Evolutionary conservation across 2,888 invertebrate species (phyloP), one percentile per base, ranked within the genome.

Genomic region (Pseudococcus jackbeardsleyi): DNA sequence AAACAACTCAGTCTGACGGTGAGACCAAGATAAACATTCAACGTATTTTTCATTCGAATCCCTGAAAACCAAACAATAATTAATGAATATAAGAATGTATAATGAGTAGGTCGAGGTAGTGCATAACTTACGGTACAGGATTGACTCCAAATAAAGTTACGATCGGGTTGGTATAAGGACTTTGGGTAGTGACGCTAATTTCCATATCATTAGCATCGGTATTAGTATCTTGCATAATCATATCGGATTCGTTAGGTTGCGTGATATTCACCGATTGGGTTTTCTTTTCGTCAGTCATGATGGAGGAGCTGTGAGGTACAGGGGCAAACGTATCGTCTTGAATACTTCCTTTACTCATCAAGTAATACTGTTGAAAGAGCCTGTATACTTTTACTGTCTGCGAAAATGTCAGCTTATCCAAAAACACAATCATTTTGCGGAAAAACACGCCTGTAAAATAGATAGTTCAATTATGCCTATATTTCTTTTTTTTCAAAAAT

Each of bases 1-100:
- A 91, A 97, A 96, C 85, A 96, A 92, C 91, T 98, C 97, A 0
- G 97, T 97, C 92, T 98, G 97, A 90, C 96, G 95, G 89, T 95
- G 94, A 0, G 97, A 96, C 96, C 96, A 96, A 89, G 19, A 89
- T 89, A 86, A 89, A 42, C 85, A 88, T 82, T 89, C 89, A 0
- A 79, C 54, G 1, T 85, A 87, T 46, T 89, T 89, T 50, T 85
- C 85, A 42, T 87, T 86, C 19, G 17, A 17, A 68, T 88, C 84
- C n/a, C 85, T 72, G 68, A 39, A 39, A 64, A 85, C 9, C 22
- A 9, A 54, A 85, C 5, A 4, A 50, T 19, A 0, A 5, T 17
- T 26, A 84, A 19, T 15, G 11, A 84, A 15, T 11, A 82, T 48
- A 7, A 12, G 7, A 50, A 48, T 9, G 33, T 26, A 33, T 33